Evolutionary conservation across 2,797 vertebrate genomes (phyloP).

Genomic region (Phoeniculus purpureus): DNA sequence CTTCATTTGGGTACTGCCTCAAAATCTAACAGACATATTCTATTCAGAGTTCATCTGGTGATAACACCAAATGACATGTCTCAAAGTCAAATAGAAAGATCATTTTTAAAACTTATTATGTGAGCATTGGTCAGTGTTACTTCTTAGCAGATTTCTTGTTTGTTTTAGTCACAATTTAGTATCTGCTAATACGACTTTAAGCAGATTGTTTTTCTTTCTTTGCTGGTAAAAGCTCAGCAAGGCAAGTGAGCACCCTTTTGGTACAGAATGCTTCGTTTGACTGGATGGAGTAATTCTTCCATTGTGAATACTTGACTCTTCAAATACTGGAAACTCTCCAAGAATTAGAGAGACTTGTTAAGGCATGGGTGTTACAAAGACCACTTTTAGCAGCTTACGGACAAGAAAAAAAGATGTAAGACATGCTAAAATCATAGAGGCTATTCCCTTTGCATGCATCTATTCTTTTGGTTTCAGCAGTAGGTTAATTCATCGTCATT

Average conservation of each 20-base stretch:
- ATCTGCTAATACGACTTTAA: background rate
- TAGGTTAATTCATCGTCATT: constrained; percentile 28
- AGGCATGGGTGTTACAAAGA: constrained; percentile 26
- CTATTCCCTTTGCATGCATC: constrained; percentile 6
- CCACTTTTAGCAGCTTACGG: constrained; percentile 18
- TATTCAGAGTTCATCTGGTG: background rate
- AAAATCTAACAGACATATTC: background rate
- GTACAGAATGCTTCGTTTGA: background rate
- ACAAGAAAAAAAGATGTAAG: background rate
- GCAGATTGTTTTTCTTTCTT: constrained; percentile 19
- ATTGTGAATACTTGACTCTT: constrained; percentile 48
- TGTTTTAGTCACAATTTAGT: background rate
- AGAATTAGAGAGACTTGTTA: constrained; percentile 26
- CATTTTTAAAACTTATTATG: background rate
- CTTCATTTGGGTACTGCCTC: background rate
- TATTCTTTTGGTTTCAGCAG: constrained; percentile 33
- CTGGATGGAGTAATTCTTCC: constrained; percentile 15
- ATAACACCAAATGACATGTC: background rate
- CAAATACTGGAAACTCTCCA: constrained; percentile 56
- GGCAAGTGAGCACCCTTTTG: background rate
- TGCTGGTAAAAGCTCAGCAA: background rate
- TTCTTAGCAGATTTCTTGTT: background rate
- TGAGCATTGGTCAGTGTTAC: background rate
- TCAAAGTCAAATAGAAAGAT: background rate
- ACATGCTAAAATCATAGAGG: constrained; percentile 33